A percentile compares a stretch with the other conserved stretches of the same genome.
phyloP scores from a whole-genome alignment of 30 jellyfish, hydroid and myxozoan genomes.

The Catostylus mosaicus region DNA sequence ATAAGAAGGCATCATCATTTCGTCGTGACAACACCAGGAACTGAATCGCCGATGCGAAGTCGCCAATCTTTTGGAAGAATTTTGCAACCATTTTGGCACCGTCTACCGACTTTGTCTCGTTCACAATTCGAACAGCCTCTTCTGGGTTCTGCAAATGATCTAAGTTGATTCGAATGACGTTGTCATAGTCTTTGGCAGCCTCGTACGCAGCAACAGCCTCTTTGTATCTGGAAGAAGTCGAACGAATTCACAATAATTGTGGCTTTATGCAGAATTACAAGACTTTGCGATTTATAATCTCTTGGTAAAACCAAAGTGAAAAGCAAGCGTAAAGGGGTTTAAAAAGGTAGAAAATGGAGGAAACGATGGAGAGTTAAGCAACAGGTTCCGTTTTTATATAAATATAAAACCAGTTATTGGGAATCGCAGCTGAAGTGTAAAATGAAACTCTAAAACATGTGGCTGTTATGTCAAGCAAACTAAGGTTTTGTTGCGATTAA shows the following conservation, averaged over 20 bases:
- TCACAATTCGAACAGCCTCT: slow-evolving; percentile 97
- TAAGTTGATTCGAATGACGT: slow-evolving; percentile 87
- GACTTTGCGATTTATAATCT: no score
- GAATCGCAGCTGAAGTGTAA: no score
- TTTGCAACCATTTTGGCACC: slow-evolving; percentile 99
- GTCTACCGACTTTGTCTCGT: slow-evolving; percentile 98
- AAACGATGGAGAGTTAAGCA: no score
- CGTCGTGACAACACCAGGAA: slow-evolving; percentile 94
- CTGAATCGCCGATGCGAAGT: slow-evolving; percentile 98
- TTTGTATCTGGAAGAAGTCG: slow-evolving; percentile 52
- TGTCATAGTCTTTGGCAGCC: slow-evolving; percentile 95
- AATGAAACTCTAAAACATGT: no score
- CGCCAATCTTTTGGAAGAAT: slow-evolving; percentile 98
- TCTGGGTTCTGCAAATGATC: slow-evolving; percentile 98
- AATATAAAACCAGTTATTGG: no score
- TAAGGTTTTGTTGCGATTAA: no score
- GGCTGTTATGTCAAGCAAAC: no score
- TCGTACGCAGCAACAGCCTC: slow-evolving; percentile 97
- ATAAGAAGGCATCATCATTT: slow-evolving; percentile 90
- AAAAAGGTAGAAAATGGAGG: no score
- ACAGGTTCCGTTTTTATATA: no score
- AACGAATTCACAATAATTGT: background rate
- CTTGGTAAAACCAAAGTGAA: no score
- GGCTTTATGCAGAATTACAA: no score
- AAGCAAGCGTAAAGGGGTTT: no score